These are phyloP conservation scores for Albula goreensis DNA, from an alignment of 2,113 vertebrate genomes.

Conservation along the genomic window DNA sequence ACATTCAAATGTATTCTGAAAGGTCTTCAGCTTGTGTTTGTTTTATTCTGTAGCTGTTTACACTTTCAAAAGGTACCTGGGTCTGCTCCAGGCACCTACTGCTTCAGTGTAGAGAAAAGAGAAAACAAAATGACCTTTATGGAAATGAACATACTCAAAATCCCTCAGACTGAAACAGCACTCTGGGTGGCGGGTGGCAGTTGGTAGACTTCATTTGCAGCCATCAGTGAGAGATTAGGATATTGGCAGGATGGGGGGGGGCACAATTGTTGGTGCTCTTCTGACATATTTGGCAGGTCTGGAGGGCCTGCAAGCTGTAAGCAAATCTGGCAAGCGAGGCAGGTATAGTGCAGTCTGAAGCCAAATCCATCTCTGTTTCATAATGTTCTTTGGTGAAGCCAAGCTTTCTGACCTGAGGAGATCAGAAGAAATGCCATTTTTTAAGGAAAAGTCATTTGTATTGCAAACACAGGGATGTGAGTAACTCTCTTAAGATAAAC, in stretches of 20 bases:
- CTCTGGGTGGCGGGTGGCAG: neutral
- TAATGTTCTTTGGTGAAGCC: neutral
- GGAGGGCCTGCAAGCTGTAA: neutral
- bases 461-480: neutral
- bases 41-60: neutral
- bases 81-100: neutral
- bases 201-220: neutral
- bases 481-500: neutral
- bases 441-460: neutral
- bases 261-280: neutral
- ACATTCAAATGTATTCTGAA: neutral
- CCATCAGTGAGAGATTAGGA: neutral
- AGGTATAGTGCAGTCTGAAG: neutral
- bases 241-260: constrained; percentile 19
- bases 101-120: neutral
- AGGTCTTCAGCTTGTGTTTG: neutral
- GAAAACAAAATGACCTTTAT: constrained; percentile 2
- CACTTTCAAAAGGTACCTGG: neutral
- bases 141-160: neutral
- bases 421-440: neutral
- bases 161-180: neutral
- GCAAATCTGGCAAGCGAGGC: constrained; percentile 1
- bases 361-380: neutral
- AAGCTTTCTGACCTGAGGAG: neutral
- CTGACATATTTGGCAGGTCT: neutral